Base-by-base conservation (phyloP, 1,140 invertebrate genomes). In the Drosophila punjabiensis region DNA sequence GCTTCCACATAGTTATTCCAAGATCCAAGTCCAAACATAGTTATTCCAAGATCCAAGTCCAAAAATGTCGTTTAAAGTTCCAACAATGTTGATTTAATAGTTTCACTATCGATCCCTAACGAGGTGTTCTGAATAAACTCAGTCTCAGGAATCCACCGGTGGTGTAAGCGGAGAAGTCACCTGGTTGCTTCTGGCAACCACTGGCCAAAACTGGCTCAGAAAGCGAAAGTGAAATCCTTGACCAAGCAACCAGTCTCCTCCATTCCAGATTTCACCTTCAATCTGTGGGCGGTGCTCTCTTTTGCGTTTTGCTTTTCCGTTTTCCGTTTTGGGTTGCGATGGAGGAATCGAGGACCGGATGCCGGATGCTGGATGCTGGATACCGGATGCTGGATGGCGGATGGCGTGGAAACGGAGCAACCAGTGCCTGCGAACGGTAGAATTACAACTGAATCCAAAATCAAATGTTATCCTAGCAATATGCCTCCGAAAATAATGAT, bases 401-500 rank as follows among this genome's bases (percentile, higher is more conserved):
- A 63, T 82, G 67, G 43, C 61, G 79, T 93, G 88, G 89, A 84
- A 92, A 93, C 89, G 79, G 74, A 91, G 84, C 91, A 90, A 82
- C 87, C 86, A 91, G 86, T 77, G 79, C 86, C 82, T 82, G 88
- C 76, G 92, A 90, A 92, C 91, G 92, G 92, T 93, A 92, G 88
- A 93, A 93, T 93, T 92, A 92, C 91, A 93, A 93, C 92, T 93
- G 92, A 93, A 92, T 88, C 83, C 81, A 81, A 92, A 93, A 92
- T 93, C 89, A 86, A 92, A 93, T 89, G 85, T 93, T 93, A 93
- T 93, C 92, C 92, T 92, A 92, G 92, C 91, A 93, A 93, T 93
- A 93, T 92, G 92, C 92, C 91, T 93, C 89, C 86, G 86, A 92
- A 90, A 90, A 90, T 92, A 92, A 92, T 92, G 77, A 92, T 84